Evolutionary conservation across 2,888 invertebrate genomes (phyloP), one percentile per base, ranked within the genome.

Genomic region (Rhodophaea formosa): DNA sequence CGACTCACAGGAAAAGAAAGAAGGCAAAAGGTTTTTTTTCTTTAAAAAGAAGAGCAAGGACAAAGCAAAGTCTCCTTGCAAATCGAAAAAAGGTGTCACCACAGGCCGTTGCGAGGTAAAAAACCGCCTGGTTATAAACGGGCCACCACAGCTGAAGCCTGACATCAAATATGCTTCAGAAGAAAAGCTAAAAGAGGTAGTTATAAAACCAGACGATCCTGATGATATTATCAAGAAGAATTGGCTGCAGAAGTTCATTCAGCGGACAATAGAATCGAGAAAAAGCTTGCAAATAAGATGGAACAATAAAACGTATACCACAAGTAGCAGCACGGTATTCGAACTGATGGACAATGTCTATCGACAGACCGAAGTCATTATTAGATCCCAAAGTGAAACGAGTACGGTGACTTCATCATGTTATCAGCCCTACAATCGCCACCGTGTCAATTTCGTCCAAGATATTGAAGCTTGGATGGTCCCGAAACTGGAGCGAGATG

Each of bases 391-490:
- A 70, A 87, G 84, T 59, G 81, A 87, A 60, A 62, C 79, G 0
- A 74, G 76, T 12, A 70, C 76, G 1, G 70, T 66, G 1, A 74
- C 74, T n/a, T 75, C 78, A 0, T 74, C 76, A 5, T 72, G 69
- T 51, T 74, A 69, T 15, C 73, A 67, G 57, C 70, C 74, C 3
- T 62, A 69, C 45, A 67, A 62, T 16, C 75, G 68, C 46, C 80
- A 77, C 17, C 70, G 69, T 45, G 75, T 79, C 0, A 79, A 81
- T 58, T 86, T 82, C 53, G 66, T 77, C n/a, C 77, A 80, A 61
- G 74, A 82, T 39, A 71, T 88, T 59, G 76, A 88, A 76, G 84
- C 88, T 1, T 89, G 85, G 82, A 87, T 89, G 88, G 71, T 88
- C 39, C 81, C 86, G 15, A 74, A 73, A 59, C 80, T 75, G 3